Base-by-base conservation (phyloP, 2,888 invertebrate genomes). In the Diarsia rubi region DNA sequence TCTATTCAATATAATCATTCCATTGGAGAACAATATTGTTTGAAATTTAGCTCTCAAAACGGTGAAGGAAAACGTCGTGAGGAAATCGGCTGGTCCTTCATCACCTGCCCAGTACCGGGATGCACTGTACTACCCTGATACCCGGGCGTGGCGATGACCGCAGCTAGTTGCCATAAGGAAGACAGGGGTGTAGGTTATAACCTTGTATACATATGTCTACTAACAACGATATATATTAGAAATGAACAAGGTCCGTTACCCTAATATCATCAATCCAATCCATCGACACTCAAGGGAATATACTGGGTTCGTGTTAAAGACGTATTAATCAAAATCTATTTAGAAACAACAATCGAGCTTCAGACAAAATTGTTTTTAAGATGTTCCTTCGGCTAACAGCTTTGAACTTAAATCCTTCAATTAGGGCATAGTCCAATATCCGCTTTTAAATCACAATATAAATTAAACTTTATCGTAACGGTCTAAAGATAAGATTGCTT, bases 321-420 rank as follows among this genome's bases (percentile, higher is more conserved):
- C 19, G 60, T 60, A 71, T 44, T 67, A 67, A 77, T 72, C 21
- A 68, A 64, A 72, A 82, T 49, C 21, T 54, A 60, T n/a, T 67
- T 77, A 45, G 3, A 14, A 64, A 60, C 42, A 67, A 52, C 21
- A 52, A 16, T n/a, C 2, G n/a, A 42, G 6, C 19, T 52, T 45
- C 49, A 54, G 5, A 62, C 16, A 62, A 69, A 69, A 60, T 78
- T 64, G 14, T 12, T 37, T 19, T 75, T 47, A 11, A 44, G 63
- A 45, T 52, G 21, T 59, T 66, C 16, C 31, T 5, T n/a, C 5
- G 9, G 42, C 57, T 37, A 45, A 37, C n/a, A 57, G 42, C 47
- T 70, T 65, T 31, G 4, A 69, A 83, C 31, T 70, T 83, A 57
- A 9, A 66, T 63, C 47, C 64, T 49, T 42, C 21, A 80, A 74